Base-by-base conservation (phyloP, 2,113 vertebrate genomes). In the Sisor rabdophorus region DNA sequence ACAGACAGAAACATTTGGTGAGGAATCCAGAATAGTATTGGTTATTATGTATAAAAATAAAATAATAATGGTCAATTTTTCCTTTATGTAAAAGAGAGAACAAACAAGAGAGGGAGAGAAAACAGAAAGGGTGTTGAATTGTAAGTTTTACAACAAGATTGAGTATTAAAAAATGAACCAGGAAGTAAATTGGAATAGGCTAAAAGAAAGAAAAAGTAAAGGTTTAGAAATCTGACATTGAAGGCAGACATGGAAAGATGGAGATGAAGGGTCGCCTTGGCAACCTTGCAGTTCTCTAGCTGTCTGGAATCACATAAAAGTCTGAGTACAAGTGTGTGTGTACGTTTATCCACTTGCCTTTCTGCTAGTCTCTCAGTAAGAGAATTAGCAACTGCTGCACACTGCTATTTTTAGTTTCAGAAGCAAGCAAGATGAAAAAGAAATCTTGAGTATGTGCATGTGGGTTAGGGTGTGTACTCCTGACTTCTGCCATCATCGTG, bases 321-420 rank as follows among this genome's bases (percentile, higher is more conserved):
- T 47, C 2, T 44, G 26, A 19, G 36, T 32, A 44, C 11, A 36
- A 36, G 40, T 24, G 70, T 69, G 28, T 30, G n/a, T 48, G 10
- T 54, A 36, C 64, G 75, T 84, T 32, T 77, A 15, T 86, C 82
- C 83, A 80, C 86, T 80, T 83, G 79, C 79, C 77, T 83, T 85
- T 86, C 80, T 78, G 75, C 81, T 82, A 71, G 84, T 86, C 81
- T 88, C 87, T 87, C 86, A 91, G 89, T 91, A 86, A 89, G 88
- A 84, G 89, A 91, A 92, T 92, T 91, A 89, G 85, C 73, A 77
- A 82, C 77, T 84, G 83, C 87, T 68, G 70, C 11, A 88, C 84
- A 75, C 85, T 84, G 85, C 86, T 91, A 92, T 92, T 91, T 91
- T 87, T 92, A 92, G 87, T 84, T 78, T 61, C 44, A 58, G 79